Percentiles rank a stretch among this genome's conserved stretches.
Conservation (phyloP, 2,113 vertebrate species). For the Todiramphus chloris region DNA sequence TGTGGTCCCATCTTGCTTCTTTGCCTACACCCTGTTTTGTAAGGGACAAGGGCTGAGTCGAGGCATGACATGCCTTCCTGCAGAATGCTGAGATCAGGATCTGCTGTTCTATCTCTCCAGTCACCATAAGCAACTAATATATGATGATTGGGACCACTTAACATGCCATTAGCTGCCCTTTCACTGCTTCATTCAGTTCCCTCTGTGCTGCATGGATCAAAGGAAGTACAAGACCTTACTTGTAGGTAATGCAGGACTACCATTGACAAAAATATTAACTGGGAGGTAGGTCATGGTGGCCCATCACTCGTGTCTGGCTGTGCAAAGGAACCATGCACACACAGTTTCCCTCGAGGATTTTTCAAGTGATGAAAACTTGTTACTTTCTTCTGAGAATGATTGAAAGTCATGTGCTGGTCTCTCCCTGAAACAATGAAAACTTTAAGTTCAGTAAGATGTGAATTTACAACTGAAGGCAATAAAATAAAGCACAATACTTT, state of each 20-base stretch:
- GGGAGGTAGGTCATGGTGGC: background rate
- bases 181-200: background rate
- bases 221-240: background rate
- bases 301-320: background rate
- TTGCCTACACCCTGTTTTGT: too few relatives aligned
- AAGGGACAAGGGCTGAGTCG: background rate
- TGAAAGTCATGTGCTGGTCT: background rate
- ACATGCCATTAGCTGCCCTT: background rate
- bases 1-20: background rate
- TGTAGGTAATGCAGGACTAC: background rate
- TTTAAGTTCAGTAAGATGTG: background rate
- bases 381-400: background rate
- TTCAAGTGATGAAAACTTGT: background rate
- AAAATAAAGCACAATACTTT: background rate
- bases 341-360: background rate
- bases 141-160: background rate
- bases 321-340: background rate
- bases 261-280: background rate
- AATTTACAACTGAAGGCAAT: background rate
- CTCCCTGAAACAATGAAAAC: background rate
- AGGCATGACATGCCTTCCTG: background rate
- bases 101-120: background rate
- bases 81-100: background rate
- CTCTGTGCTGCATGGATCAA: too few relatives aligned
- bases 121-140: background rate